Base-by-base conservation (phyloP, 2,113 vertebrate species). In the Cyprinus carpio region DNA sequence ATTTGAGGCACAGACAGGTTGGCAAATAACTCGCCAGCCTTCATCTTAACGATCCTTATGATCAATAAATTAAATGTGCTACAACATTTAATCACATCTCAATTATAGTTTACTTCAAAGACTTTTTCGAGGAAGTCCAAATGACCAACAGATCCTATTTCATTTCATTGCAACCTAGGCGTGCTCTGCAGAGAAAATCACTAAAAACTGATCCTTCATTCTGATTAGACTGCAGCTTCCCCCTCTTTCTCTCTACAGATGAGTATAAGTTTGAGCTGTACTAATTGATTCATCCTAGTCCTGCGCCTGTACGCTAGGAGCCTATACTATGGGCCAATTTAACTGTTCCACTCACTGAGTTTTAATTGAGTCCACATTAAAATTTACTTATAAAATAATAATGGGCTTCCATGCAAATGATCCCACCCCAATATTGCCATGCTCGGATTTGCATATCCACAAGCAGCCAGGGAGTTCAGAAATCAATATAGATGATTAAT, bases 401-500 rank as follows among this genome's bases (percentile, higher is more conserved):
- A 95, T 94, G 92, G 91, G 90, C 90, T 92, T 87, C 90, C 87
- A 94, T 94, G 94, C 93, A 94, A 93, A 94, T 95, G 92, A 94
- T 92, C 84, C 91, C 90, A 75, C 92, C 89, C 92, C 60, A 85
- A 94, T 94, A 94, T 94, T 94, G 92, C 93, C 43, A 85, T 76
- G 82, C 90, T 83, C 11, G 65, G 83, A 94, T 94, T 94, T 93
- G 90, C 94, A 95, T 94, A 93, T 93, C 91, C 92, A 93, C 91
- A 90, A 92, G 93, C 92, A 91, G 92, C 87, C 82, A 89, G 93
- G 93, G 94, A 94, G 91, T 94, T 94, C 93, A 94, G 93, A 93
- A 95, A 95, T 95, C 94, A 95, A 95, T 95, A 95, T 93, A 94
- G 93, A 93, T 93, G 93, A 94, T 95, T 95, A 95, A 95, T 95